phyloP scores from a whole-genome alignment of 2,888 invertebrate genomes.

The Clunio marinus region DNA sequence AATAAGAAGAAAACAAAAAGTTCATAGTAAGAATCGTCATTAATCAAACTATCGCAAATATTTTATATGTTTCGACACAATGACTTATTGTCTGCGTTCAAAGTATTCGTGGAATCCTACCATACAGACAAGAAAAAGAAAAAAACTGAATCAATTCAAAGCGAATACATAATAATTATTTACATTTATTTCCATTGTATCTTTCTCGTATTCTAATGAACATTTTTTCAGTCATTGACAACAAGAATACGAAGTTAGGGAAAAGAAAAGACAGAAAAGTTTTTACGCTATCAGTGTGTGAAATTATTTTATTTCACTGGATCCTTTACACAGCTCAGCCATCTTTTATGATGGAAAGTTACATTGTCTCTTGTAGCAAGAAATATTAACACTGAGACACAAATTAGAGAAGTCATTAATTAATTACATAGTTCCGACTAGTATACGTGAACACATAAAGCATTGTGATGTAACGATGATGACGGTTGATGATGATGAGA shows the following conservation, averaged over 20 bases:
- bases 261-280: too few relatives aligned
- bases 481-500: constrained; percentile 2
- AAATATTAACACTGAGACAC: neutral
- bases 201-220: neutral
- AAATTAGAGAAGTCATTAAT: constrained; percentile 35
- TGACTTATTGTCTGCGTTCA: constrained; percentile 21
- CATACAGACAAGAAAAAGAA: neutral
- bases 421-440: neutral
- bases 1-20: neutral
- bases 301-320: neutral
- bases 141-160: constrained; percentile 7
- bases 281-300: neutral
- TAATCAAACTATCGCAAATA: constrained; percentile 33
- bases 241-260: too few relatives aligned
- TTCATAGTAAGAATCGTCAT: constrained; percentile 23
- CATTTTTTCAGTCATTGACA: neutral
- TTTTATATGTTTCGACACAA: constrained; percentile 1
- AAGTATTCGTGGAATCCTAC: neutral
- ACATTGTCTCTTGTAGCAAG: too few relatives aligned
- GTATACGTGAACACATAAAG: too few relatives aligned
- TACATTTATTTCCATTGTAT: too few relatives aligned
- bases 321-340: too few relatives aligned
- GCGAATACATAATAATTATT: neutral
- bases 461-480: neutral
- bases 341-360: too few relatives aligned